phyloP scores from a whole-genome alignment of 2,888 invertebrate genomes.

The Bruchidius siliquastri region DNA sequence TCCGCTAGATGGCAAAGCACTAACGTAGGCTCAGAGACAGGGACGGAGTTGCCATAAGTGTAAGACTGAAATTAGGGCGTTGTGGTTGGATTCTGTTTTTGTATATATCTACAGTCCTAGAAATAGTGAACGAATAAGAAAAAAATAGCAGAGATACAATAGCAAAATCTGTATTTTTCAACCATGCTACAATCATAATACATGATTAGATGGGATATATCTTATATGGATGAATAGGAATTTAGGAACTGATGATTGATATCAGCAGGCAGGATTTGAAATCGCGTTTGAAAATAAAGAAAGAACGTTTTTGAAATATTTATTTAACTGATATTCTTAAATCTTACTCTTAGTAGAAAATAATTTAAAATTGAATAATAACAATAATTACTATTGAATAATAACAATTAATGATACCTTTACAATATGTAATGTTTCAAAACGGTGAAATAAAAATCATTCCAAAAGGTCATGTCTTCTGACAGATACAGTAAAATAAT shows the following conservation, averaged over 20 bases:
- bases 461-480: not conserved
- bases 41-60: not conserved
- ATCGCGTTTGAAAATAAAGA: not conserved
- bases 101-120: no score
- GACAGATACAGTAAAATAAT: not conserved
- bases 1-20: not conserved
- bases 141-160: no score
- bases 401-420: conserved; percentile 22
- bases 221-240: no score
- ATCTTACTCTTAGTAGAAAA: conserved; percentile 34
- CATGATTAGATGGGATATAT: no score
- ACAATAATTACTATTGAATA: conserved; percentile 4
- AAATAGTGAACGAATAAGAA: no score
- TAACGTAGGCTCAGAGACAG: not conserved
- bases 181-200: no score
- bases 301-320: conserved; percentile 22
- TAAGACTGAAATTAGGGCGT: not conserved
- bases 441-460: conserved; percentile 8
- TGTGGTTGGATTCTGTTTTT: no score
- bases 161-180: no score
- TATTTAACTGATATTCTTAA: conserved; percentile 36
- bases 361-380: conserved; percentile 28
- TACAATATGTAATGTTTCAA: not conserved
- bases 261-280: no score
- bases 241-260: no score